A percentile compares a stretch with the other conserved stretches of the same genome.
Conservation (phyloP, 2,113 vertebrate genomes). For the Perca schrenkii region DNA sequence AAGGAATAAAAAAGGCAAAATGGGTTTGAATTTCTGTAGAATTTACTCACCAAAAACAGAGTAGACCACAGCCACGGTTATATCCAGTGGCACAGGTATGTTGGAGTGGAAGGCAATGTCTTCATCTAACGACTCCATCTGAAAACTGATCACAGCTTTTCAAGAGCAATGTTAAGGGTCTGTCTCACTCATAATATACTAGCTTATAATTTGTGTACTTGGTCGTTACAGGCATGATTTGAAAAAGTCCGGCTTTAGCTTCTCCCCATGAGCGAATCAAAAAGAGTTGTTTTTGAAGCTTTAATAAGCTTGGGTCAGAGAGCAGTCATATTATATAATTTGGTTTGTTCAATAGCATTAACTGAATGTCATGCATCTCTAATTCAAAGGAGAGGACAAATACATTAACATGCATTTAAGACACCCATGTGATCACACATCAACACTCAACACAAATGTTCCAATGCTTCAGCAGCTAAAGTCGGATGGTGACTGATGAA, state of each 20-base stretch:
- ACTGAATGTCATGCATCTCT: background rate
- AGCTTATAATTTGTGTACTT: background rate
- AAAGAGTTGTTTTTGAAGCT: too few species aligned
- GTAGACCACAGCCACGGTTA: slow-evolving; percentile 81
- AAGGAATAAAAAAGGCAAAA: background rate
- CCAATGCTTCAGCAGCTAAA: slow-evolving; percentile 31
- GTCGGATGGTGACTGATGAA: slow-evolving; percentile 5
- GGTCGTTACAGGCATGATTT: background rate
- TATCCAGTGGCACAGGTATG: slow-evolving; percentile 80
- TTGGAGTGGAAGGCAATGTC: slow-evolving; percentile 79
- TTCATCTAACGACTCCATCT: slow-evolving; percentile 77
- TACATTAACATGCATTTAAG: background rate
- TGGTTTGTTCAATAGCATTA: background rate
- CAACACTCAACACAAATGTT: background rate
- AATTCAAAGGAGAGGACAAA: background rate
- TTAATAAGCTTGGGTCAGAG: background rate
- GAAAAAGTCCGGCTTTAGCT: background rate
- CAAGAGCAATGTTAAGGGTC: background rate
- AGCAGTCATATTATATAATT: background rate
- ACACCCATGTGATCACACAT: background rate
- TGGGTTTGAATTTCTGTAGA: background rate
- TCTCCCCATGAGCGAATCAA: background rate
- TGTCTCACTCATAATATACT: background rate
- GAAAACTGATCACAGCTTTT: slow-evolving; percentile 42
- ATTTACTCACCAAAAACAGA: slow-evolving; percentile 81